Evolutionary conservation across 2,888 invertebrate genomes (phyloP).

Genomic region (Tuta absoluta): DNA sequence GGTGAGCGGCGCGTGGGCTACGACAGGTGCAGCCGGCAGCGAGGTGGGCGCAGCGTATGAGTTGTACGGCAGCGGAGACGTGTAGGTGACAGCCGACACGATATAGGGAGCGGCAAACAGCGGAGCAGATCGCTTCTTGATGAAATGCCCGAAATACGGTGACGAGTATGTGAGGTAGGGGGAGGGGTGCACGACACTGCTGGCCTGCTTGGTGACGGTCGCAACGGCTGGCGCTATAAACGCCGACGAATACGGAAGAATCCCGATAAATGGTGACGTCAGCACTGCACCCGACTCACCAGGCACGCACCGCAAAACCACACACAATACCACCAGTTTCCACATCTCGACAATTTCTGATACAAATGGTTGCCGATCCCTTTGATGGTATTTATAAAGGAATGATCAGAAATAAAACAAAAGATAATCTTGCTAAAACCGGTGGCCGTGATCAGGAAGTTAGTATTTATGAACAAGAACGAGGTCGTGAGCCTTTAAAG

Average conservation of each 20-base stretch:
- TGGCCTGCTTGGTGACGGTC: constrained; percentile 63
- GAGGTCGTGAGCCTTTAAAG: no score
- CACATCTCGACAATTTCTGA: no score
- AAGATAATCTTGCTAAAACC: no score
- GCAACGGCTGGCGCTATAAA: constrained; percentile 56
- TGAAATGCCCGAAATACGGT: constrained; percentile 39
- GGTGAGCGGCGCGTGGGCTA: constrained; percentile 23
- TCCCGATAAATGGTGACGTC: background rate
- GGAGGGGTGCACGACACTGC: constrained; percentile 68
- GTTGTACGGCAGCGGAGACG: constrained; percentile 4
- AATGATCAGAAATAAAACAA: no score
- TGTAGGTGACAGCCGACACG: constrained; percentile 35
- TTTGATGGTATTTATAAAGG: no score
- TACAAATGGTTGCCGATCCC: no score
- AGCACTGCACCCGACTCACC: constrained; percentile 10
- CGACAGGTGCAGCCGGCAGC: background rate
- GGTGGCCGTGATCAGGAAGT: no score
- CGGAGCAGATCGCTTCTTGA: constrained; percentile 45
- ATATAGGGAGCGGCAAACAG: constrained; percentile 40
- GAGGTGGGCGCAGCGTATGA: constrained; percentile 1
- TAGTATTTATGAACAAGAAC: no score
- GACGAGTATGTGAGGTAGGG: constrained; percentile 35
- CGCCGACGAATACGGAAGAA: constrained; percentile 30
- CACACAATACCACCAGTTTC: no score
- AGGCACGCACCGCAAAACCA: no score